Evolutionary conservation across 2,113 vertebrate species (phyloP).

Genomic region (Dolichallabes microphthalmus): DNA sequence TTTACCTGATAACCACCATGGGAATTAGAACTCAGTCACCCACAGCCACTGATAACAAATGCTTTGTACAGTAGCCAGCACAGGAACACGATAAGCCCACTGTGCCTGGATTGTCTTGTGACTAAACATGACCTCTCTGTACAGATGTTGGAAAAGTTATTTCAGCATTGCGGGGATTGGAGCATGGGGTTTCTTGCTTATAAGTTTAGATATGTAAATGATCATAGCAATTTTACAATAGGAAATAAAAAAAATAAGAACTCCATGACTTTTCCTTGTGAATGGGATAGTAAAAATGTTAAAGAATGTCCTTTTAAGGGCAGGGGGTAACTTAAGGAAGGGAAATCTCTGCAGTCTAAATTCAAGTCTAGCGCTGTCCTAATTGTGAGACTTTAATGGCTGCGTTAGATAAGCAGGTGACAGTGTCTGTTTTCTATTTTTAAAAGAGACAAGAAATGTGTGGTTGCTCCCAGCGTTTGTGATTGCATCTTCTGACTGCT

Average conservation of each 20-base stretch:
- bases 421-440: slow-evolving; percentile 17
- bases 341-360: slow-evolving; percentile 2
- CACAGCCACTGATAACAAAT: slow-evolving; percentile 24
- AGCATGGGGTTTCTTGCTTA: not conserved
- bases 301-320: slow-evolving; percentile 23
- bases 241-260: not conserved
- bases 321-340: not conserved
- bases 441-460: slow-evolving; percentile 29
- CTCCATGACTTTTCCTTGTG: not conserved
- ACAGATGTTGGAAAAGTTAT: not conserved
- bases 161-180: not conserved
- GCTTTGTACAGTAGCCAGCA: slow-evolving; percentile 34
- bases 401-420: slow-evolving; percentile 7
- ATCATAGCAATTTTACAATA: not conserved
- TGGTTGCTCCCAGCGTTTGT: not conserved
- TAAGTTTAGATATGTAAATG: not conserved
- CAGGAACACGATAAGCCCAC: slow-evolving; percentile 12
- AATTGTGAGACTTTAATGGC: slow-evolving; percentile 17
- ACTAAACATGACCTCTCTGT: not conserved
- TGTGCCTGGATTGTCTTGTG: not conserved
- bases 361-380: slow-evolving; percentile 10
- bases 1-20: slow-evolving; percentile 54
- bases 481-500: not conserved
- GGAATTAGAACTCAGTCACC: slow-evolving; percentile 50
- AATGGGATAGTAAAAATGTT: not conserved